Percentiles rank a stretch among this genome's conserved stretches.
Conservation (phyloP, 2,888 invertebrate genomes). For the Sminthurides aquaticus region DNA sequence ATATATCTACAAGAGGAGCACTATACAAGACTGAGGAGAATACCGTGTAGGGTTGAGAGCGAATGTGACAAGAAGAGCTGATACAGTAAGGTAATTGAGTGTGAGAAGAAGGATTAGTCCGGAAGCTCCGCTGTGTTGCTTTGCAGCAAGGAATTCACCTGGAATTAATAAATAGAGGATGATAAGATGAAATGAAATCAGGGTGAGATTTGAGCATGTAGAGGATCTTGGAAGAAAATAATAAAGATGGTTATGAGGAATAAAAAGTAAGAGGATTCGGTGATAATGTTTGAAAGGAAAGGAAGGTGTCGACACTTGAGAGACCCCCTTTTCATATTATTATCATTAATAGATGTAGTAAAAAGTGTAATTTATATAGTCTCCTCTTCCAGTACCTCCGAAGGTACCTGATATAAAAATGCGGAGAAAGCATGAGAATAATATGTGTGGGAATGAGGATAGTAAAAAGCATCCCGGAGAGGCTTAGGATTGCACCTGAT, state of each 20-base stretch:
- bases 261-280: not conserved
- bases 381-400: not conserved
- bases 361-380: not conserved
- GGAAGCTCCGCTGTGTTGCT: slow-evolving; percentile 33
- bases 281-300: not conserved
- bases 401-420: not conserved
- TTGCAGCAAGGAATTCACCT: slow-evolving; percentile 39
- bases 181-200: not conserved
- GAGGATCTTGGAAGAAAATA: too few species aligned
- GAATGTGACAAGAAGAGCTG: not conserved
- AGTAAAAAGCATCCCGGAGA: too few species aligned
- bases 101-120: not conserved
- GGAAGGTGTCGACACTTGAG: not conserved
- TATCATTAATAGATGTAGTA: not conserved
- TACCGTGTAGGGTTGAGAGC: not conserved
- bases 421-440: too few species aligned
- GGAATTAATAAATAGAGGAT: slow-evolving; percentile 12
- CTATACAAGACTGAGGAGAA: too few species aligned
- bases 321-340: not conserved
- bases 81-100: not conserved
- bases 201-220: not conserved
- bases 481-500: too few species aligned
- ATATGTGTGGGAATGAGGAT: too few species aligned
- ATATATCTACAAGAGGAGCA: too few species aligned
- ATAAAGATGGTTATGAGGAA: not conserved